These are phyloP conservation scores for Leptopterna dolabrata DNA, from an alignment of 2,888 invertebrate genomes.

Conservation along the genomic window DNA sequence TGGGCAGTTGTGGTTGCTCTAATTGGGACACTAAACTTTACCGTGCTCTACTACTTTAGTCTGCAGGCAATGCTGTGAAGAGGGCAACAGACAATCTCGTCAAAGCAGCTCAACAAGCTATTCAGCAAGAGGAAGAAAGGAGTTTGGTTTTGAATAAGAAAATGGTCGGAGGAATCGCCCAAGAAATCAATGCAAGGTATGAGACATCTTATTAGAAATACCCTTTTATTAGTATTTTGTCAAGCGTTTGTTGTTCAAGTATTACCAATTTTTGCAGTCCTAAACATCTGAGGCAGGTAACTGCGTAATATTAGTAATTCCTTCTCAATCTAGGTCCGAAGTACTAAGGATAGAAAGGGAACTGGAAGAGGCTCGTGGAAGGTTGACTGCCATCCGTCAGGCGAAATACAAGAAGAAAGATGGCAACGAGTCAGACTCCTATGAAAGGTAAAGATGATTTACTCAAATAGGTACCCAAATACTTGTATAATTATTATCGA, in stretches of 20 bases:
- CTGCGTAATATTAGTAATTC: too few species aligned
- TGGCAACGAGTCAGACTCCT: conserved; percentile 66
- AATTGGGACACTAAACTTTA: too few species aligned
- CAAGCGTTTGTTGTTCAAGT: too few species aligned
- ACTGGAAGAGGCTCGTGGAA: conserved; percentile 90
- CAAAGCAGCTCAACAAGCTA: conserved; percentile 91
- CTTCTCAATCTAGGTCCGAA: conserved; percentile 73
- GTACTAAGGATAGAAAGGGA: conserved; percentile 95
- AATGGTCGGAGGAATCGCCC: conserved; percentile 95
- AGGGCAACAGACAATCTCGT: conserved; percentile 98
- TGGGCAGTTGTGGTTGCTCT: too few species aligned
- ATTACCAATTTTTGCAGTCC: too few species aligned
- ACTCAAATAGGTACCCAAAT: neutral
- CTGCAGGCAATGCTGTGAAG: conserved; percentile 95
- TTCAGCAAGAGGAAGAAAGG: conserved; percentile 91
- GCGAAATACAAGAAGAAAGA: conserved; percentile 87
- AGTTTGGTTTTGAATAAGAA: conserved; percentile 89
- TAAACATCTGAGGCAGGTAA: too few species aligned
- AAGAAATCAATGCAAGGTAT: conserved; percentile 89
- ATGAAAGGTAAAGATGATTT: conserved; percentile 50
- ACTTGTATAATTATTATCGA: neutral
- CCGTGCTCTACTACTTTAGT: too few species aligned
- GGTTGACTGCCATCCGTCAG: conserved; percentile 90
- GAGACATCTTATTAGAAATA: neutral
- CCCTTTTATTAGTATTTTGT: too few species aligned